phyloP scores from a whole-genome alignment of 2,797 vertebrate species.

The Artibeus lituratus region DNA sequence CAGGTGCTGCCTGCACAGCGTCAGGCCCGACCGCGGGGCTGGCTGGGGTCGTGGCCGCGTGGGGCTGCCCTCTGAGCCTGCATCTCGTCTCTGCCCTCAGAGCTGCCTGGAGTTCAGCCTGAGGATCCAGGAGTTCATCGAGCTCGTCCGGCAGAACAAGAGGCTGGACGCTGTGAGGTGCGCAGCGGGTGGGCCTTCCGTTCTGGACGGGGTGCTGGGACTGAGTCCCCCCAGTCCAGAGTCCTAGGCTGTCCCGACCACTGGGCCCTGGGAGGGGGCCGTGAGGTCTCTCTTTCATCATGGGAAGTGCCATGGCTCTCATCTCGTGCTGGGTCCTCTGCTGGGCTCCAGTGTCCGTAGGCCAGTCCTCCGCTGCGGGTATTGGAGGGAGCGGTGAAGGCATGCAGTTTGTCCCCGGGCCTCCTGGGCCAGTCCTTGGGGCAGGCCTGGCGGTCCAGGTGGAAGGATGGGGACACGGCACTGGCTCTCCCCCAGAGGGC shows the following conservation, averaged over 20 bases:
- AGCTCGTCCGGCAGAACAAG: slow-evolving; percentile 99
- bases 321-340: neutral
- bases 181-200: neutral
- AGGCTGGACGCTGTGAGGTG: slow-evolving; percentile 99
- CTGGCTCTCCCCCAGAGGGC: too few species aligned
- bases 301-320: neutral
- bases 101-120: slow-evolving; percentile 99
- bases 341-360: neutral
- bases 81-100: slow-evolving; percentile 83
- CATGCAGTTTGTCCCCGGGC: neutral
- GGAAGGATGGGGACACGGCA: neutral
- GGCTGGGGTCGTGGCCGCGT: accelerated
- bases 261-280: neutral
- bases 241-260: neutral
- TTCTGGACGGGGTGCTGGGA: neutral
- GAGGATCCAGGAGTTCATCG: slow-evolving; percentile 99
- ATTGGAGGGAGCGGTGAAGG: neutral
- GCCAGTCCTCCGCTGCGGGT: neutral
- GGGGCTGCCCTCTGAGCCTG: neutral
- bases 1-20: accelerated
- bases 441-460: neutral
- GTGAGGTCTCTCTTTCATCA: too few species aligned
- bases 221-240: neutral
- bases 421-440: neutral
- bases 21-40: accelerated